These are phyloP conservation scores for Euphydryas editha DNA, from an alignment of 2,888 invertebrate species.

Conservation along the genomic window DNA sequence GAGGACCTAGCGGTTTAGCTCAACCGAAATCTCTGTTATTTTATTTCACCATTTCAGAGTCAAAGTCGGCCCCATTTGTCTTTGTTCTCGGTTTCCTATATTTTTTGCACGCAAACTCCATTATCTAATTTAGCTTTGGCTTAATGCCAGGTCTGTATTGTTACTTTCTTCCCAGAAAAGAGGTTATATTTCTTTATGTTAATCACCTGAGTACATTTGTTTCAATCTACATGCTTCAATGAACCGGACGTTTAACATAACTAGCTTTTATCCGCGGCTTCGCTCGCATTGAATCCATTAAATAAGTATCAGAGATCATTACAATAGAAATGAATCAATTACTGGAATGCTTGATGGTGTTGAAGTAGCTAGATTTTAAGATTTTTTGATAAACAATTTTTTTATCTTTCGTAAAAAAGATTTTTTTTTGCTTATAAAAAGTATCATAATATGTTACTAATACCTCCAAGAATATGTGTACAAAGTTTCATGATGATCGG, in stretches of 20 bases:
- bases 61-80: constrained; percentile 81
- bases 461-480: no score
- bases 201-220: constrained; percentile 74
- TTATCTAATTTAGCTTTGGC: constrained; percentile 84
- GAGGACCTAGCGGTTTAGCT: constrained; percentile 38
- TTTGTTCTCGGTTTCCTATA: constrained; percentile 83
- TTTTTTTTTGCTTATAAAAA: no score
- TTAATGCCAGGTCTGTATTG: constrained; percentile 80
- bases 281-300: no score
- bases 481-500: no score
- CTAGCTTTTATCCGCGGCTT: no score
- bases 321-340: no score
- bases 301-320: no score
- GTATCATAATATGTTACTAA: no score
- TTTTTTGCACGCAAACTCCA: constrained; percentile 84
- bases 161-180: constrained; percentile 76
- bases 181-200: constrained; percentile 76
- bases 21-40: constrained; percentile 71
- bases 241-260: background rate
- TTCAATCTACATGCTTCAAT: constrained; percentile 50
- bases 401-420: no score
- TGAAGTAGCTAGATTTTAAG: no score
- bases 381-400: no score
- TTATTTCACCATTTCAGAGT: constrained; percentile 77
- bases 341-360: no score